Base-by-base conservation (phyloP, 2,113 vertebrate genomes). In the Thymallus thymallus region DNA sequence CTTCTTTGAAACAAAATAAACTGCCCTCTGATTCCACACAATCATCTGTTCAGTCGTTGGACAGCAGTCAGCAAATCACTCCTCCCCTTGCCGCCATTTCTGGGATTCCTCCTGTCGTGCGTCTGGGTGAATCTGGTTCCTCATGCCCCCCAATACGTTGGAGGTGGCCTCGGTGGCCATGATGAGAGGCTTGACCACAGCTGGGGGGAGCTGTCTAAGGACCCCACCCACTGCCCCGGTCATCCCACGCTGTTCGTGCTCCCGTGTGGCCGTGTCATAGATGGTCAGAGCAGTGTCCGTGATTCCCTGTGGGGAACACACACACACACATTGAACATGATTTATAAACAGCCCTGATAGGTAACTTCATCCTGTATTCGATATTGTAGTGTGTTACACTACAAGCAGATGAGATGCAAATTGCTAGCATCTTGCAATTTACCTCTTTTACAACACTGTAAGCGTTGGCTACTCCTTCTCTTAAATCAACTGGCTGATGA, bases 361-460 rank as follows among this genome's bases (percentile, higher is more conserved):
- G 30, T 20, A 35, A 35, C 14, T 45, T 10, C n/a, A 68, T 22
- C 3, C 20, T 45, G 20, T 64, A 23, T 4, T 29, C 24, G 14
- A 64, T 26, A 3, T 41, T 41, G 35, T 41, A 41, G 35, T 41
- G 35, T 41, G 35, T 10, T 41, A 41, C 35, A 60, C 56, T 22
- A 60, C 9, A 22, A 60, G 56, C 6, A 9, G 56, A 60, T 60
- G 13, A 60, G 23, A 26, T 64, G 23, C 10, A 13, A 23, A 23
- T 41, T 26, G 62, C 2, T 68, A 14, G 29, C 23, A 3, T n/a
- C 20, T 9, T n/a, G 58, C 0, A 61, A 18, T 24, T 46, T 89
- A 99, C 98, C 95, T 99, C 97, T 90, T 97, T 99, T 0, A 99
- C 96, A 0, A 99, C 97, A 22, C 93, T 96, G 84, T 98, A 99